These are phyloP conservation scores for Scaptomyza hsui DNA, from an alignment of 1,140 invertebrate species.

Conservation along the genomic window DNA sequence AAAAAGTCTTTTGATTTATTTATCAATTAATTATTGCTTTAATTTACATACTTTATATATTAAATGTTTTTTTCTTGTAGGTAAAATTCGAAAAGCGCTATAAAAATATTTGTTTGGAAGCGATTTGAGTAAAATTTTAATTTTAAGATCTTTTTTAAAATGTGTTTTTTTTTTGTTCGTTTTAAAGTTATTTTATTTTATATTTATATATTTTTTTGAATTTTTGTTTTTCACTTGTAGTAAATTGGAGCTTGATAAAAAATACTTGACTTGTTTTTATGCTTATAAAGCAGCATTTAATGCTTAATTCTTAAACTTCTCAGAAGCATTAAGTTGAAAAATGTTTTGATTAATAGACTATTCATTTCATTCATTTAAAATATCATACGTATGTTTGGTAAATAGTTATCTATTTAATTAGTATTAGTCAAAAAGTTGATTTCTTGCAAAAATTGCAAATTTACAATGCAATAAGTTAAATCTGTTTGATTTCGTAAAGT, in stretches of 20 bases:
- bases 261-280: conserved; percentile 54
- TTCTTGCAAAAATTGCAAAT: conserved; percentile 73
- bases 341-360: conserved; percentile 30
- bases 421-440: conserved; percentile 75
- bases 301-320: conserved; percentile 76
- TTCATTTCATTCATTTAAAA: conserved; percentile 51
- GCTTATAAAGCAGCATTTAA: conserved; percentile 65
- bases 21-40: conserved; percentile 70
- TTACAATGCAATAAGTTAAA: conserved; percentile 68
- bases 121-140: conserved; percentile 71
- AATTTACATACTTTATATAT: conserved; percentile 59
- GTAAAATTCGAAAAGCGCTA: conserved; percentile 77
- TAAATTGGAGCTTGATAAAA: conserved; percentile 67
- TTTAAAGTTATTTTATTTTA: conserved; percentile 18
- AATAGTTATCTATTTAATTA: conserved; percentile 62
- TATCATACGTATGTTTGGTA: conserved; percentile 71
- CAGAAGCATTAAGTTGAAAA: conserved; percentile 76
- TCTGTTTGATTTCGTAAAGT: conserved; percentile 21
- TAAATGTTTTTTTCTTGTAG: conserved; percentile 16
- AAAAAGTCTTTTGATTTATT: conserved; percentile 74
- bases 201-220: conserved; percentile 24
- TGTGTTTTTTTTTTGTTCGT: conserved; percentile 7
- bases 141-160: conserved; percentile 38
- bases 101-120: conserved; percentile 75
- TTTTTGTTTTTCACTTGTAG: conserved; percentile 41